Evolutionary conservation across 1,140 invertebrate genomes (phyloP), one percentile per base, ranked within the genome.

Genomic region (Popillia japonica): DNA sequence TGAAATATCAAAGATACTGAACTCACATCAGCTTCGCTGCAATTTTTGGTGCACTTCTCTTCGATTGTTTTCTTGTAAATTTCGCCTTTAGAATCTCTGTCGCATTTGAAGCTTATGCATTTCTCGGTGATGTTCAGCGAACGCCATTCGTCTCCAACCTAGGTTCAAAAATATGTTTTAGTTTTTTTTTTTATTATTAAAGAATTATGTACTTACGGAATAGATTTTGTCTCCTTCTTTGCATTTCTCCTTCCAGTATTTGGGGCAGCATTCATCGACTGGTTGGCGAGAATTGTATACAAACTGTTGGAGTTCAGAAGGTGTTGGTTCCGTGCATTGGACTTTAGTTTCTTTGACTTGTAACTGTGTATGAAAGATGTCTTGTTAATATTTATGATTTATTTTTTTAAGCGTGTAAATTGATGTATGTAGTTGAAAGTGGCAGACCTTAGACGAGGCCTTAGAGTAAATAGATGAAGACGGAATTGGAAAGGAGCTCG

Each of bases 211-310:
- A 68, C n/a, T 81, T 79, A 76, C 77, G 77, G 10, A 1, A 34
- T 68, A 68, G 1, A 22, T 23, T 68, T 68, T 34, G 27, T 80
- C 78, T 14, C 77, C 81, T 9, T 83, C 84, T 84, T 83, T 85
- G 64, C 86, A 87, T 14, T 84, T 85, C 3, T 80, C 74, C 11
- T 80, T 75, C 64, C 80, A 80, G 64, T 84, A 79, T 78, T 81
- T 79, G 27, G 83, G 80, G 72, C 86, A 87, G 78, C 86, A 87
- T 76, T 86, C 42, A 22, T 82, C 84, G 34, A 82, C 78, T 9
- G 85, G 77, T 11, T 76, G 61, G 11, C 77, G 23, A 9, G 80
- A 81, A 79, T 85, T 78, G 40, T 82, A 82, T 14, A 82, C 83
- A 72, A 81, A 87, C 20, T 86, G 80, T 8, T 78, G 61, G 68